Base-by-base conservation (phyloP, 1,140 invertebrate species). In the Nilaparvata lugens region DNA sequence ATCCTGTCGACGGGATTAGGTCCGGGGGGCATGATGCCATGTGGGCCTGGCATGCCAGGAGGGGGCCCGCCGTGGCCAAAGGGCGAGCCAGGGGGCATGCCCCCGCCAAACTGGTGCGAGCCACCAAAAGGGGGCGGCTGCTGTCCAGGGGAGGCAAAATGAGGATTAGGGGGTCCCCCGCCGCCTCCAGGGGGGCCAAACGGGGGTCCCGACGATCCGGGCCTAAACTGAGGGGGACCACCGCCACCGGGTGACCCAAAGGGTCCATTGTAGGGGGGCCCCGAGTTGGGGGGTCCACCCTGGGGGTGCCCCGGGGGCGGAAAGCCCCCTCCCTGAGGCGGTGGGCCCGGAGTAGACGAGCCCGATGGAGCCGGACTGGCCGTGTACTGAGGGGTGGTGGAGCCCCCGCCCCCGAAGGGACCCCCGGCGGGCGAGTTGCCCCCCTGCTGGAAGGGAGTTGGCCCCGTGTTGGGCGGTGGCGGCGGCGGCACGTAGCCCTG, bases 361-460 rank as follows among this genome's bases (percentile, higher is more conserved):
- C 85, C 85, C 24, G 83, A 85, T 2, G 85, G 85, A 53, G 85
- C 85, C 48, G 85, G 85, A 25, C 85, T 87, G 23, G 85, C 84
- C 62, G 83, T 86, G 70, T 87, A 87, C 68, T 87, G 85, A 14
- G 85, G 85, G 58, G 85, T 86, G 58, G 79, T 83, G 23, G 84
- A 86, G 40, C 85, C 84, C 4, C 58, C 31, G 2, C 31, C 31
- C 31, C 25, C 25, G 82, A 82, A 54, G 83, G 83, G 4, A 79
- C 82, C 67, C 79, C 82, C 79, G 23, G 84, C 81, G 52, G 83
- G 83, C 69, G 83, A 84, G 18, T 79, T 79, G 56, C 81, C 83
- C 25, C 81, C 81, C 61, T 79, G 79, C 66, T 80, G 80, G 64
- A 83, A 82, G 6, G 79, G 78, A 35, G 77, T 78, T 2, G 79